phyloP scores from a whole-genome alignment of 2,797 vertebrate species.

The Crenichthys baileyi region DNA sequence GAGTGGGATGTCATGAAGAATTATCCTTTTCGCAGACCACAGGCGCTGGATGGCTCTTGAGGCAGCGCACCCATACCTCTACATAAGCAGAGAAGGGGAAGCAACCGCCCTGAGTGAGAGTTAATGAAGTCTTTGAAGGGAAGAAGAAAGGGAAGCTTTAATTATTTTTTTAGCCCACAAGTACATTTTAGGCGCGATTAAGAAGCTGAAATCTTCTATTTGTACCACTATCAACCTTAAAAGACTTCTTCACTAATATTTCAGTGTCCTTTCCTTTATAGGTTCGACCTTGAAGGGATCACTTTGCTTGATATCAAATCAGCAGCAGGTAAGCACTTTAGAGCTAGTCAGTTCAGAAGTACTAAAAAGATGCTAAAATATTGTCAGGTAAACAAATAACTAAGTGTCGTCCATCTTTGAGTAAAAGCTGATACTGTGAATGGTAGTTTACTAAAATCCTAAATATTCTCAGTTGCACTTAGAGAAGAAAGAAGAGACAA shows the following conservation, averaged over 20 bases:
- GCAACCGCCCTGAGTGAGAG: conserved; percentile 54
- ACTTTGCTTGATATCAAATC: conserved; percentile 59
- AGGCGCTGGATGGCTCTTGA: conserved; percentile 55
- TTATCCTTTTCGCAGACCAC: conserved; percentile 67
- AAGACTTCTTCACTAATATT: conserved; percentile 20
- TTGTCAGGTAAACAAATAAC: neutral
- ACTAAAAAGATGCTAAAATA: neutral
- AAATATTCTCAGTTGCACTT: neutral
- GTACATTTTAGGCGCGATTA: conserved; percentile 17
- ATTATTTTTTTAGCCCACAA: conserved; percentile 48
- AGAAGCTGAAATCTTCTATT: conserved; percentile 33
- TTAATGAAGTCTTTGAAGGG: conserved; percentile 63
- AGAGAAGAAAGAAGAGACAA: neutral
- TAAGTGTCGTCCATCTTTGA: neutral
- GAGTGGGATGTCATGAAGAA: conserved; percentile 66
- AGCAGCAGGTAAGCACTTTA: conserved; percentile 63
- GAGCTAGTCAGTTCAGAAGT: neutral
- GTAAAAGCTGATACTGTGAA: neutral
- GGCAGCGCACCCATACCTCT: conserved; percentile 42
- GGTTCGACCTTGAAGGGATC: conserved; percentile 47
- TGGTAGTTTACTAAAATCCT: neutral
- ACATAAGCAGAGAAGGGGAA: conserved; percentile 20
- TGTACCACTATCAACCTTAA: neutral
- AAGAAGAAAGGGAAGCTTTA: conserved; percentile 36
- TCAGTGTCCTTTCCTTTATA: conserved; percentile 43